Percentiles rank a stretch among this genome's conserved stretches.
Conservation (phyloP, 2,888 invertebrate genomes). For the Cephus pygmeus region DNA sequence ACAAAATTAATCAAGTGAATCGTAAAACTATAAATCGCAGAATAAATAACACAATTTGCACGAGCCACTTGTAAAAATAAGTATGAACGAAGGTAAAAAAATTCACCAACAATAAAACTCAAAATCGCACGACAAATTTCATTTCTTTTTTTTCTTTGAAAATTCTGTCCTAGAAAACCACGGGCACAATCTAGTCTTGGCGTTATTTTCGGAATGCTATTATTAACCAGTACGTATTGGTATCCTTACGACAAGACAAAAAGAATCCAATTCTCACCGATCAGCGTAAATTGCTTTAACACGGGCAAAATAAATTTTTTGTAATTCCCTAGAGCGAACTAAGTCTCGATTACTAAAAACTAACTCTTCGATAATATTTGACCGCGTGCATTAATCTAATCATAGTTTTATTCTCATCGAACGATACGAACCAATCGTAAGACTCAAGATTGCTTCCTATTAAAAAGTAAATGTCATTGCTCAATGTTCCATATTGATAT, state of each 20-base stretch:
- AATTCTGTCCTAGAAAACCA: not conserved
- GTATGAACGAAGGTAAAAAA: not conserved
- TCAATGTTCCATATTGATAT: conserved; percentile 3
- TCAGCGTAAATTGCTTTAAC: not conserved
- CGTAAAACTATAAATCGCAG: not conserved
- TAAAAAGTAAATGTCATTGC: conserved; percentile 8
- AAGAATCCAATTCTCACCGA: not conserved
- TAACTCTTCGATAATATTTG: not conserved
- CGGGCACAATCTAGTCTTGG: not conserved
- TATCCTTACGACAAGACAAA: not conserved
- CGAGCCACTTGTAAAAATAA: not conserved
- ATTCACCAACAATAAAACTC: not conserved
- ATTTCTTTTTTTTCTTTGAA: not conserved
- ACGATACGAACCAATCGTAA: not conserved
- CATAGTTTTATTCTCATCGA: not conserved
- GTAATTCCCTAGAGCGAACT: not conserved
- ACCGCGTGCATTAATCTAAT: not conserved
- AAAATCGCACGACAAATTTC: not conserved
- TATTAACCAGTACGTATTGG: not conserved
- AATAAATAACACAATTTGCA: not conserved
- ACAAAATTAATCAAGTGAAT: not conserved
- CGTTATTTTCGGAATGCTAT: not conserved
- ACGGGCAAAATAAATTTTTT: not conserved
- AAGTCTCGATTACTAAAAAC: not conserved
- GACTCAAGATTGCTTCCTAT: not conserved